phyloP scores from a whole-genome alignment of 2,797 vertebrate genomes.

The Enteromius trimaculatus region DNA sequence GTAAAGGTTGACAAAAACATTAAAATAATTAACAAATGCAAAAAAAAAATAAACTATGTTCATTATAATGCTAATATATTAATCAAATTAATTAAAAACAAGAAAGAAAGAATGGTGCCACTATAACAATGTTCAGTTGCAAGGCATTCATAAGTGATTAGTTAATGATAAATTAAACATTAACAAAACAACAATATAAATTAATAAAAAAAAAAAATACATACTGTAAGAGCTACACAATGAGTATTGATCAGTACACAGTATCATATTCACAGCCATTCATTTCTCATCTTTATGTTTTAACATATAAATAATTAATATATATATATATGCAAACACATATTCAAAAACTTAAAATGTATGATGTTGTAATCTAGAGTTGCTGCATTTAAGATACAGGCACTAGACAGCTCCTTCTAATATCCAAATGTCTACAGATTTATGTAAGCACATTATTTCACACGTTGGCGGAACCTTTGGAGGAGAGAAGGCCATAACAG shows the following conservation, averaged over 20 bases:
- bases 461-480: conserved; percentile 6
- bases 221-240: background rate
- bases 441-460: conserved; percentile 9
- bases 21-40: background rate
- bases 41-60: too few species aligned
- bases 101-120: too few species aligned
- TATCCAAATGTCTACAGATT: conserved; percentile 20
- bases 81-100: background rate
- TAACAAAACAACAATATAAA: background rate
- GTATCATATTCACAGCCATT: background rate
- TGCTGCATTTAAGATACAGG: background rate
- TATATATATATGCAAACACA: background rate
- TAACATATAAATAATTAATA: background rate
- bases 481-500: background rate
- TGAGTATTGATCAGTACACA: background rate
- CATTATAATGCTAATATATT: too few species aligned
- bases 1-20: background rate
- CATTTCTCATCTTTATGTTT: background rate
- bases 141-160: too few species aligned
- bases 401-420: background rate
- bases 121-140: too few species aligned
- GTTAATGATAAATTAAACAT: too few species aligned
- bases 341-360: background rate
- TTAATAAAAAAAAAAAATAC: background rate
- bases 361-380: background rate